Percentiles rank a stretch among this genome's conserved stretches.
These are phyloP conservation scores for Cyprinodon diabolis DNA, from an alignment of 2,797 vertebrate species.

Conservation along the genomic window DNA sequence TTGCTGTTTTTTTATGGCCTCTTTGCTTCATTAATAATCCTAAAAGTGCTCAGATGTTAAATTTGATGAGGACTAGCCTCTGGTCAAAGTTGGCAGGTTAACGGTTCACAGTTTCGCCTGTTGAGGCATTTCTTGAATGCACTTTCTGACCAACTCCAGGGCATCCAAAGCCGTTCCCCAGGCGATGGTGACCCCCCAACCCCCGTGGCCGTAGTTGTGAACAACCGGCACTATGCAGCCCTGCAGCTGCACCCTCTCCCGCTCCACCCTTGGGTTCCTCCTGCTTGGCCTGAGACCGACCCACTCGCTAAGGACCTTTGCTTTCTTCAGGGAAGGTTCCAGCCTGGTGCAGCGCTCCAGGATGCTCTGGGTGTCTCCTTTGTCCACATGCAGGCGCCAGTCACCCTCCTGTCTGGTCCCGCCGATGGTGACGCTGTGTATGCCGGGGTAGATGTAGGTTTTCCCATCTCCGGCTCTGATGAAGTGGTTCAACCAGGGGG, in stretches of 20 bases:
- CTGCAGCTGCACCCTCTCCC: slow-evolving; percentile 70
- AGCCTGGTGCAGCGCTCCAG: slow-evolving; percentile 83
- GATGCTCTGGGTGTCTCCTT: slow-evolving; percentile 75
- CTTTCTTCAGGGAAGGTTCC: slow-evolving; percentile 84
- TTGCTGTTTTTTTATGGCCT: too few relatives aligned
- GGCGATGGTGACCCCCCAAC: slow-evolving; percentile 86
- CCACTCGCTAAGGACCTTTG: slow-evolving; percentile 69
- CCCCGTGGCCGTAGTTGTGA: slow-evolving; percentile 92
- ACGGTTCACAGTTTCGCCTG: slow-evolving; percentile 70
- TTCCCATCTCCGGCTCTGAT: slow-evolving; percentile 83
- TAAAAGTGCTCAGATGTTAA: too few relatives aligned
- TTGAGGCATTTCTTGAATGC: slow-evolving; percentile 60
- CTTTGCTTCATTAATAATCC: too few relatives aligned
- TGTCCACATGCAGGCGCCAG: slow-evolving; percentile 82
- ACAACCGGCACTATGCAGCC: slow-evolving; percentile 78
- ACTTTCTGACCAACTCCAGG: slow-evolving; percentile 78
- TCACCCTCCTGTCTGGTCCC: slow-evolving; percentile 85
- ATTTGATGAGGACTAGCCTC: too few relatives aligned
- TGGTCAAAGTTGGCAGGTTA: too few relatives aligned
- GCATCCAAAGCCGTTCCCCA: slow-evolving; percentile 88
- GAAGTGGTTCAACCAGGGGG: slow-evolving; percentile 93
- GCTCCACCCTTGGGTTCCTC: slow-evolving; percentile 80
- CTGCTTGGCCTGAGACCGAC: slow-evolving; percentile 90
- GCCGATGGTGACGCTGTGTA: slow-evolving; percentile 81
- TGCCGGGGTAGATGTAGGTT: slow-evolving; percentile 91